Evolutionary conservation across 2,888 invertebrate species (phyloP), one percentile per base, ranked within the genome.

Genomic region (Ormyrus labotus): DNA sequence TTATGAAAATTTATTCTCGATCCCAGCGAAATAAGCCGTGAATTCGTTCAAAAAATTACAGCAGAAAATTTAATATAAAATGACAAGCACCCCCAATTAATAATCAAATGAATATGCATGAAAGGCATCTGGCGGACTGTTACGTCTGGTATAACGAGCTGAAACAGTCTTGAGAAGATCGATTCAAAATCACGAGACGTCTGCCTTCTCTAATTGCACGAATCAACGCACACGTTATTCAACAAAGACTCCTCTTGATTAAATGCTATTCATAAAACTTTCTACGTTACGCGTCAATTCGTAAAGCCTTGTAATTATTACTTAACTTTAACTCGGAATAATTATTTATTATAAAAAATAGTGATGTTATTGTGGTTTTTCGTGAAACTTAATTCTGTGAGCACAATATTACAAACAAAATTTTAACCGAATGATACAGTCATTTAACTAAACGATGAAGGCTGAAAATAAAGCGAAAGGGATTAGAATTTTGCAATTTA

Each of bases 371-470:
- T 34, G 34, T 34, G 19, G 0, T 6, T 64, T 13, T 6, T 47
- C 57, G 34, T 45, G 5, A 11, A 65, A 51, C 57, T 55, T 57
- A n/a, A 72, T 72, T 5, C 1, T 5, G 11, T 4, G 48, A 61
- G 70, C 34, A 48, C 48, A 50, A 53, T 9, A 45, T 10, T n/a
- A 57, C 63, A 47, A 69, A 76, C 60, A 61, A 51, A 55, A 61
- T 69, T 76, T 61, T 64, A 53, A 48, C 8, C 51, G 63, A 51
- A 45, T 69, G 64, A 73, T 74, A 79, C 34, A 64, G 79, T 79
- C 64, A 69, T 75, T 80, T 70, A 71, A 80, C 75, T 75, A 72
- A 78, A 72, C 53, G 57, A 9, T 61, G 51, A 74, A 50, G 69
- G 34, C n/a, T 61, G 51, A 55, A 74, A 58, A 19, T 69, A 64